These are phyloP conservation scores for Dinomys branickii DNA, from an alignment of 2,113 vertebrate species.

Conservation along the genomic window DNA sequence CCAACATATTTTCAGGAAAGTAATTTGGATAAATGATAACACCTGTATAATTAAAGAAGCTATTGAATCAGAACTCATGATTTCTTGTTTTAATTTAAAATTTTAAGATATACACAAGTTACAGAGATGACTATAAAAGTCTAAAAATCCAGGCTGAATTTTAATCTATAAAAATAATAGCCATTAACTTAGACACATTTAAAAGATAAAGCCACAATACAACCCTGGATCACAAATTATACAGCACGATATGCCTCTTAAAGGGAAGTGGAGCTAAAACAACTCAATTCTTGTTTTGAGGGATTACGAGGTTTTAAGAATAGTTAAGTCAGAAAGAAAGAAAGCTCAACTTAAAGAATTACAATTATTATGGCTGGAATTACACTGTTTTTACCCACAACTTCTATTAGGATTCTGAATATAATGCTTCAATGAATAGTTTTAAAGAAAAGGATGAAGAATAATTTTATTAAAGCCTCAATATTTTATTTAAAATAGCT, in stretches of 20 bases:
- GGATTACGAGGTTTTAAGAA: not conserved
- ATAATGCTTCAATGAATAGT: not conserved
- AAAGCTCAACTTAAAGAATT: not conserved
- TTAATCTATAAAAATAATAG: slow-evolving; percentile 43
- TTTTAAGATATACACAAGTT: slow-evolving; percentile 8
- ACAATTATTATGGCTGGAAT: not conserved
- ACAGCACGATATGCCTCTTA: not conserved
- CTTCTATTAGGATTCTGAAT: not conserved
- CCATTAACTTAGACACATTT: slow-evolving; percentile 27
- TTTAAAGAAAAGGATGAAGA: slow-evolving; percentile 4
- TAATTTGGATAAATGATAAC: slow-evolving; percentile 31
- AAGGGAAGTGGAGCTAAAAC: not conserved
- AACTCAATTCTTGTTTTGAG: slow-evolving; percentile 5
- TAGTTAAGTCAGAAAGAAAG: not conserved
- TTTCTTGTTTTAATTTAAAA: slow-evolving; percentile 35
- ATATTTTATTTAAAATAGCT: not conserved
- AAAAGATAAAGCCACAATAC: slow-evolving; percentile 41
- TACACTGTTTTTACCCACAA: not conserved
- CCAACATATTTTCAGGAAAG: slow-evolving; percentile 21
- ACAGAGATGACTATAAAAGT: slow-evolving; percentile 27
- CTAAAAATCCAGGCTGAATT: slow-evolving; percentile 1
- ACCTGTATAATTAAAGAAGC: not conserved
- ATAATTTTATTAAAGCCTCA: not conserved
- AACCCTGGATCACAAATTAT: slow-evolving; percentile 13
- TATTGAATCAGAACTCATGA: not conserved